A percentile compares a stretch with the other conserved stretches of the same genome.
These are phyloP conservation scores for Hippocampus abdominalis DNA, from an alignment of 2,113 vertebrate genomes.

Conservation along the genomic window DNA sequence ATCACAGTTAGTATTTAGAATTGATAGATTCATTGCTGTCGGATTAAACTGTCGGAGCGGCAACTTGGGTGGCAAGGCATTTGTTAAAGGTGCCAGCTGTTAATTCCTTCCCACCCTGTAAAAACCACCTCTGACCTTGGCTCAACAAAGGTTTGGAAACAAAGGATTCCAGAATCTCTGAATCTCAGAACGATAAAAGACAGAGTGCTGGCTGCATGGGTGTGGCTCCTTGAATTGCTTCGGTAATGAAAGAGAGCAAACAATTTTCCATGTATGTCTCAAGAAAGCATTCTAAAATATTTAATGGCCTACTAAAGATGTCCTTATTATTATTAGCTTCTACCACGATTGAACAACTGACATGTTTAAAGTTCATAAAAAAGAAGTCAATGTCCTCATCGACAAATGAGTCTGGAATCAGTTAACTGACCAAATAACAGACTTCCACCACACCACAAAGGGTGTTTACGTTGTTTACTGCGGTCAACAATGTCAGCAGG, in stretches of 20 bases:
- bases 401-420: conserved; percentile 55
- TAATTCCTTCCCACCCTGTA: too few species aligned
- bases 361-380: background rate
- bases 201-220: conserved; percentile 2
- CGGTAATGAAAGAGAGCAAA: conserved; percentile 17
- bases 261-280: conserved; percentile 24
- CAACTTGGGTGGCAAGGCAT: too few species aligned
- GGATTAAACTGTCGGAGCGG: too few species aligned
- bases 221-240: conserved; percentile 13
- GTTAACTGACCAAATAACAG: conserved; percentile 43
- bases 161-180: background rate
- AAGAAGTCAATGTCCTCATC: background rate
- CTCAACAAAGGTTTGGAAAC: background rate
- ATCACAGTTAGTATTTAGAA: too few species aligned
- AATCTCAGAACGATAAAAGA: background rate
- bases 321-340: background rate
- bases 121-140: background rate
- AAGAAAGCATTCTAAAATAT: background rate
- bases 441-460: conserved; percentile 33
- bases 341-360: background rate
- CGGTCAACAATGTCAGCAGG: conserved; percentile 49
- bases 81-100: too few species aligned
- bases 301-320: background rate
- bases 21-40: too few species aligned
- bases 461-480: conserved; percentile 58